Conservation (phyloP, 2,113 vertebrate species). For the Terrapene triunguis region DNA sequence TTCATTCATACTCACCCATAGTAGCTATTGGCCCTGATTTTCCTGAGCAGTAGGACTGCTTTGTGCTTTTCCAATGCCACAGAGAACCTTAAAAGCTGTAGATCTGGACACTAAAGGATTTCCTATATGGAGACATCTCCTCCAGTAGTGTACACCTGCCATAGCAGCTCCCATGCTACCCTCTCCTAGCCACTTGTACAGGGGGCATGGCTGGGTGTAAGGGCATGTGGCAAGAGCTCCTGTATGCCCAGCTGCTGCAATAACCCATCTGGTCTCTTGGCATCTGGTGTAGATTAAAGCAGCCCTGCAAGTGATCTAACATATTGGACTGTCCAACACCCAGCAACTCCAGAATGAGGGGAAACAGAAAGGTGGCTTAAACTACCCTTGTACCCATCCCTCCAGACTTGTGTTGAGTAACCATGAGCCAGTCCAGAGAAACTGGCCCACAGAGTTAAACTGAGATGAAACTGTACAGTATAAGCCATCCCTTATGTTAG, state of each 20-base stretch:
- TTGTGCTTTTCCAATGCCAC: background rate
- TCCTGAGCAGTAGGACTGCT: background rate
- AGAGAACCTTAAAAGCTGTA: background rate
- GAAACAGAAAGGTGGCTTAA: background rate
- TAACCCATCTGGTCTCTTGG: background rate
- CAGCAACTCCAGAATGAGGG: background rate
- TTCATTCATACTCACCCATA: background rate
- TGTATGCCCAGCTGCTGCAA: background rate
- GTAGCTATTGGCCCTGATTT: background rate
- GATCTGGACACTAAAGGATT: background rate
- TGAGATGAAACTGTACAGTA: fast-evolving
- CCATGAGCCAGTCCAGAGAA: background rate
- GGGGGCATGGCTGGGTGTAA: background rate
- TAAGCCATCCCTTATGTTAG: background rate
- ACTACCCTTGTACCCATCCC: background rate
- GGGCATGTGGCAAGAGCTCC: background rate
- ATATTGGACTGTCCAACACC: background rate
- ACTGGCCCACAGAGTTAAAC: background rate
- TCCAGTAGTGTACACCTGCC: background rate
- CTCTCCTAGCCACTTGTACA: background rate
- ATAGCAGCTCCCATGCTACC: background rate
- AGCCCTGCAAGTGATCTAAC: background rate
- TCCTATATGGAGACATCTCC: background rate
- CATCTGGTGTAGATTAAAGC: background rate
- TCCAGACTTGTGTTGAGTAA: background rate